Percentiles rank a stretch among this genome's conserved stretches.
Evolutionary conservation across 1,140 invertebrate genomes (phyloP).

Genomic region (Amphibalanus amphitrite): DNA sequence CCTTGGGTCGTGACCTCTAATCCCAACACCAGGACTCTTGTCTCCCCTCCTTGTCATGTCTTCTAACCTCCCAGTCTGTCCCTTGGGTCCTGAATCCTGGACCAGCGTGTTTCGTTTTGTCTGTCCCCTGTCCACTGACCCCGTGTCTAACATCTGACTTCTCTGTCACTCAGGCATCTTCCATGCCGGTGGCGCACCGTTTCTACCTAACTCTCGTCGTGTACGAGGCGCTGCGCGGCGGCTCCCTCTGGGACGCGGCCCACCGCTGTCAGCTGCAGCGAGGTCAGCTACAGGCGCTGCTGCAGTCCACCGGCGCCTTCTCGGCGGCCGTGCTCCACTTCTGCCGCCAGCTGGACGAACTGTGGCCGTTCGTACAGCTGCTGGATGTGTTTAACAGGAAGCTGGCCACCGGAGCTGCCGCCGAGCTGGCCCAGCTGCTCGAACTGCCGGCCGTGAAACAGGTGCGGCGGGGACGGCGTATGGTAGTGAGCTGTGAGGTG

Average conservation of each 20-base stretch:
- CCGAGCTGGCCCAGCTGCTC: slow-evolving; percentile 59
- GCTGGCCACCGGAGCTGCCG: slow-evolving; percentile 50
- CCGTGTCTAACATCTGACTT: slow-evolving; percentile 13
- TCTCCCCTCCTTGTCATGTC: not conserved
- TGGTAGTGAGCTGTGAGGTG: no score
- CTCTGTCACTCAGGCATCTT: not conserved
- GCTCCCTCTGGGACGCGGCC: slow-evolving; percentile 49
- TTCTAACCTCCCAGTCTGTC: no score
- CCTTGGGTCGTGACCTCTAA: no score
- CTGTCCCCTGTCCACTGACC: not conserved
- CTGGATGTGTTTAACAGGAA: slow-evolving; percentile 47
- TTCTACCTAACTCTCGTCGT: slow-evolving; percentile 75
- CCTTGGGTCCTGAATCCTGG: no score
- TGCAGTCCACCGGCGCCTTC: slow-evolving; percentile 27
- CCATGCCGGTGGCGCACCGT: slow-evolving; percentile 38
- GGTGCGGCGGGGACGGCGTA: no score
- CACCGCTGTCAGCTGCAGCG: slow-evolving; percentile 47
- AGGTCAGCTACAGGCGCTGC: slow-evolving; percentile 44
- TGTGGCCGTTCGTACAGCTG: slow-evolving; percentile 60
- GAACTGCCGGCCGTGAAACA: slow-evolving; percentile 60
- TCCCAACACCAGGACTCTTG: no score
- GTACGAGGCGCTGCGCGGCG: slow-evolving; percentile 53
- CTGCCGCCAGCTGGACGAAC: slow-evolving; percentile 31
- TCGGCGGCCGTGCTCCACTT: slow-evolving; percentile 29
- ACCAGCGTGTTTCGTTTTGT: not conserved